Conservation (phyloP, 2,888 invertebrate species). For the Oscheius sp. region DNA sequence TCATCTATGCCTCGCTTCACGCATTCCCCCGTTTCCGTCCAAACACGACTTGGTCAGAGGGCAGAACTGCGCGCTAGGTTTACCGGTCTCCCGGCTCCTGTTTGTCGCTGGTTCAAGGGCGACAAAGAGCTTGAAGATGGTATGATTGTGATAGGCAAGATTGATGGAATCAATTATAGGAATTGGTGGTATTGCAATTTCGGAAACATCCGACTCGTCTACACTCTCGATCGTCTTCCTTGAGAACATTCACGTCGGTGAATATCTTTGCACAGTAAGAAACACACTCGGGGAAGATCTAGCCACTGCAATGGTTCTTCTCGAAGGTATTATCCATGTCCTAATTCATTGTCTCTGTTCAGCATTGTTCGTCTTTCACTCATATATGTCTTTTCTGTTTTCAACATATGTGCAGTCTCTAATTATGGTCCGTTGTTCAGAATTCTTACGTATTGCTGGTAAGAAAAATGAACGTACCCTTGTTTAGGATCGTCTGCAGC, state of each 20-base stretch:
- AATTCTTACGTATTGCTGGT: slow-evolving; percentile 35
- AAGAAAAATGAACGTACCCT: not conserved
- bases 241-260: slow-evolving; percentile 57
- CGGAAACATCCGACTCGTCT: slow-evolving; percentile 41
- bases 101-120: slow-evolving; percentile 61
- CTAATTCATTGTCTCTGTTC: not conserved
- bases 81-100: slow-evolving; percentile 57
- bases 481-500: slow-evolving; percentile 54
- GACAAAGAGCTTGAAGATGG: slow-evolving; percentile 55
- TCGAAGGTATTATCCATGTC: slow-evolving; percentile 51
- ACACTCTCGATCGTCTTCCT: slow-evolving; percentile 51
- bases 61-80: slow-evolving; percentile 61
- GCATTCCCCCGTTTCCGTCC: slow-evolving; percentile 59
- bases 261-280: slow-evolving; percentile 63
- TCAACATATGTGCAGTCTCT: slow-evolving; percentile 3
- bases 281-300: slow-evolving; percentile 64
- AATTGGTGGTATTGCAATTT: slow-evolving; percentile 47
- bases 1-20: slow-evolving; percentile 54
- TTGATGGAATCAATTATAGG: slow-evolving; percentile 32
- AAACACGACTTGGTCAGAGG: slow-evolving; percentile 46
- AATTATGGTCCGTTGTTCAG: slow-evolving; percentile 12
- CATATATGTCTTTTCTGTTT: slow-evolving; percentile 12
- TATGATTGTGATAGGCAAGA: not conserved
- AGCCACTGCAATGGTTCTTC: slow-evolving; percentile 59
- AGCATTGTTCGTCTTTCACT: slow-evolving; percentile 23